A percentile compares a stretch with the other conserved stretches of the same genome.
These are phyloP conservation scores for Panagrolaimus sp. DNA, from an alignment of 1,140 invertebrate species.

Conservation along the genomic window DNA sequence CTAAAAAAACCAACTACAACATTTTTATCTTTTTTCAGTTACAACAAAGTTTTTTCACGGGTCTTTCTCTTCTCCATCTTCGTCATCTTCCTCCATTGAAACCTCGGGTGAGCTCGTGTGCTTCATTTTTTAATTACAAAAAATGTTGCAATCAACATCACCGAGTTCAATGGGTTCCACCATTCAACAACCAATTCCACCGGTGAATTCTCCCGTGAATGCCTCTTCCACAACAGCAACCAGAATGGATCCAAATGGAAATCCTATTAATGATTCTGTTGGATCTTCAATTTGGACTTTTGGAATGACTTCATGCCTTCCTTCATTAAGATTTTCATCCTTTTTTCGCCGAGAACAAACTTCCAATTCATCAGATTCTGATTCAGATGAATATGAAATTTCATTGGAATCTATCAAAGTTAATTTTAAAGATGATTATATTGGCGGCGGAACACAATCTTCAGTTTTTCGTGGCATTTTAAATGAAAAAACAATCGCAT, in stretches of 20 bases:
- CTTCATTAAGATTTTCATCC: neutral
- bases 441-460: constrained; percentile 44
- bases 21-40: too few relatives aligned
- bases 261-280: neutral
- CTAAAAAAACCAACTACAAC: too few relatives aligned
- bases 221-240: neutral
- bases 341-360: neutral
- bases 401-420: constrained; percentile 76
- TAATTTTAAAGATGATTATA: constrained; percentile 46
- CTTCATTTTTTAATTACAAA: too few relatives aligned
- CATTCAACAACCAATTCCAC: neutral
- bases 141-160: too few relatives aligned
- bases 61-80: too few relatives aligned
- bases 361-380: neutral
- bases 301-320: neutral
- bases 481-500: constrained; percentile 47
- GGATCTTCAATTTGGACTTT: neutral
- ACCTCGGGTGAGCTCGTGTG: too few relatives aligned
- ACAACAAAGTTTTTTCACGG: too few relatives aligned
- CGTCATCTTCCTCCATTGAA: too few relatives aligned
- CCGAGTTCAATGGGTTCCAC: neutral
- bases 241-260: neutral
- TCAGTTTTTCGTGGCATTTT: constrained; percentile 79
- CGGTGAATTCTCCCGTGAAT: constrained; percentile 9
- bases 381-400: constrained; percentile 67